Base-by-base conservation (phyloP, 2,113 vertebrate species). In the Chaetura pelagica region DNA sequence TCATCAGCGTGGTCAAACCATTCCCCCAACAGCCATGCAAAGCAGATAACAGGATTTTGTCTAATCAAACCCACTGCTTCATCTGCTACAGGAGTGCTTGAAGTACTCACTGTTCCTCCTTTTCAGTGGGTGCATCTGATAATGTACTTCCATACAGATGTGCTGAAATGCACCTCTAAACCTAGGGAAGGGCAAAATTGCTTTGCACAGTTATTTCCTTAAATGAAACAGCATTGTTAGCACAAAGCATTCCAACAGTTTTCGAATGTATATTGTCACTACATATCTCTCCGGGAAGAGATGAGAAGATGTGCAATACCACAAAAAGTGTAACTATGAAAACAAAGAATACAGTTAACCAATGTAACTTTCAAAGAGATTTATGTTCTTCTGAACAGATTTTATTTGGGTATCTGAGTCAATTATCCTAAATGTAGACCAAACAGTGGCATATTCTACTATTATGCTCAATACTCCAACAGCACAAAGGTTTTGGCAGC, bases 401-500 rank as follows among this genome's bases (percentile, higher is more conserved):
- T 88, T 73, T 89, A 81, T 91, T 94, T 95, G 67, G 3, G 0
- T 87, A 81, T 84, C 61, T 68, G 46, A 91, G 66, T 77, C 52
- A 93, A 11, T 75, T 90, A 75, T 85, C 30, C 57, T 72, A 85
- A 87, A 84, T 46, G 58, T 71, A 84, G 83, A 57, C 82, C 78
- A 93, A 89, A 83, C 27, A 67, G 49, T 82, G 74, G n/a, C 81
- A 83, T 67, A 52, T 90, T 91, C 69, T 63, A 22, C 67, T 71
- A 30, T 76, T 48, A 42, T 54, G 71, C 27, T 82, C 35, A 5
- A 48, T 63, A 63, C 30, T 87, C 20, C 57, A 78, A 85, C 1
- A 4, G 48, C 59, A 66, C 57, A 75, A 84, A 88, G 35, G 58
- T 87, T 95, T 97, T 95, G 86, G 80, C 93, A 95, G 54, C 35